Evolutionary conservation across 1,140 invertebrate species (phyloP).

Genomic region (Sycophila sp.): DNA sequence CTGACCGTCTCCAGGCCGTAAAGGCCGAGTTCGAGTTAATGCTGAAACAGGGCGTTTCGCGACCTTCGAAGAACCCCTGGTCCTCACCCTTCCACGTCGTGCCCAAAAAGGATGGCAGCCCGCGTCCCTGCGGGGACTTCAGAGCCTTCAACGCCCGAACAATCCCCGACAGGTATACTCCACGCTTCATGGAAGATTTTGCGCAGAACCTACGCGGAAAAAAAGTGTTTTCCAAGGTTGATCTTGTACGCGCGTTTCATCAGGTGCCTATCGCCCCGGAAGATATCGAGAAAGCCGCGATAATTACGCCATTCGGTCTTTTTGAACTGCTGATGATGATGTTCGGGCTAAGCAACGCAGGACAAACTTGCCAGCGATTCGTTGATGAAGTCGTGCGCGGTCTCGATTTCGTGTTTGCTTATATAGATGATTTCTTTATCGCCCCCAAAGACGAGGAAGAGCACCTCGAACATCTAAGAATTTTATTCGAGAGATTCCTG

Average conservation of each 20-base stretch:
- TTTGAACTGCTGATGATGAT: slow-evolving; percentile 21
- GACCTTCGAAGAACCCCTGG: slow-evolving; percentile 54
- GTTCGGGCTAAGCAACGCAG: slow-evolving; percentile 43
- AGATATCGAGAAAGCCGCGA: slow-evolving; percentile 57
- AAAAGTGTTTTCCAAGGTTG: not conserved
- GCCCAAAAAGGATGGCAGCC: slow-evolving; percentile 56
- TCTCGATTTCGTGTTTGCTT: not conserved
- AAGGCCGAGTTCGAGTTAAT: slow-evolving; percentile 31
- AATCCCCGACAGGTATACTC: slow-evolving; percentile 51
- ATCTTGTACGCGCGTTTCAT: slow-evolving; percentile 44
- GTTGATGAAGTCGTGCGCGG: not conserved
- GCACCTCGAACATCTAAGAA: not conserved
- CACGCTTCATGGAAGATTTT: slow-evolving; percentile 32
- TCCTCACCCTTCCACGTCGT: slow-evolving; percentile 61
- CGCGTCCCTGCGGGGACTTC: slow-evolving; percentile 65
- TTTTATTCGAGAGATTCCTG: not conserved
- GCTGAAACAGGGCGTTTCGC: slow-evolving; percentile 42
- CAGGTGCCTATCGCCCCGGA: slow-evolving; percentile 53
- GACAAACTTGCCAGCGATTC: slow-evolving; percentile 33
- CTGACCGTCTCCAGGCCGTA: not conserved
- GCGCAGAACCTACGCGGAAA: not conserved
- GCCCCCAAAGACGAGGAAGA: slow-evolving; percentile 27
- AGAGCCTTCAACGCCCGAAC: slow-evolving; percentile 56
- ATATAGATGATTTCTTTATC: slow-evolving; percentile 39
- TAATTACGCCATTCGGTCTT: slow-evolving; percentile 38